Percentiles rank a stretch among this genome's conserved stretches.
Conservation (phyloP, 2,797 vertebrate species). For the Syngnathus rostellatus region DNA sequence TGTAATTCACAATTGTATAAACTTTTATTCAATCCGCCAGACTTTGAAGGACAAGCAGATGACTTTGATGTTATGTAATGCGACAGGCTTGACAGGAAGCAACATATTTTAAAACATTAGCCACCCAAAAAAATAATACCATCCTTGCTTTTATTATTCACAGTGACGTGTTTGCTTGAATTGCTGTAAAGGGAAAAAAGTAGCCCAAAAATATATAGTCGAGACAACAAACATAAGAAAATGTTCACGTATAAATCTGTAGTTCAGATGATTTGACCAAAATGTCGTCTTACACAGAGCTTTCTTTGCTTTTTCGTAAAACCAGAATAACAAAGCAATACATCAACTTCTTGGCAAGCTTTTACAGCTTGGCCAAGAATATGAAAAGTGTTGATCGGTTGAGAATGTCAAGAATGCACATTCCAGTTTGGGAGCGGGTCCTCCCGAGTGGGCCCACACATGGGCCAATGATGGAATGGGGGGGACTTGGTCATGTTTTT, state of each 20-base stretch:
- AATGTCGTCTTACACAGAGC: not conserved
- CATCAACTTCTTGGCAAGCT: constrained; percentile 41
- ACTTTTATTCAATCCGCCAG: constrained; percentile 54
- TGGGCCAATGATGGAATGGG: constrained; percentile 58
- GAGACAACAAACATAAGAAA: constrained; percentile 53
- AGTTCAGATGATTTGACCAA: constrained; percentile 21
- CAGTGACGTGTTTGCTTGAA: constrained; percentile 47
- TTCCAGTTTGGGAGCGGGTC: constrained; percentile 42
- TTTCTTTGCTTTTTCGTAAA: constrained; percentile 12
- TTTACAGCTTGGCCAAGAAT: constrained; percentile 44
- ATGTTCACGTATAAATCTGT: constrained; percentile 37
- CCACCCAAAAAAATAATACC: constrained; percentile 3
- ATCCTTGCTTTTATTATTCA: constrained; percentile 34
- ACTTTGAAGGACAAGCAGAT: constrained; percentile 64
- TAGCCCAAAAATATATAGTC: constrained; percentile 51
- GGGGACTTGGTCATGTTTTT: constrained; percentile 28
- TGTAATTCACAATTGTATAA: constrained; percentile 67
- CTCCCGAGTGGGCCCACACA: constrained; percentile 46
- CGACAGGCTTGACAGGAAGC: constrained; percentile 47
- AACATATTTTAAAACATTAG: constrained; percentile 20
- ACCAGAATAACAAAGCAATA: constrained; percentile 42
- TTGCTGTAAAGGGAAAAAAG: constrained; percentile 42
- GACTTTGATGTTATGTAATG: constrained; percentile 70
- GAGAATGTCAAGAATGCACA: constrained; percentile 57
- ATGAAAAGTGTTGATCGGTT: constrained; percentile 56